A percentile compares a stretch with the other conserved stretches of the same genome.
phyloP scores from a whole-genome alignment of 2,888 invertebrate species.

The Pharmacophagus antenor region DNA sequence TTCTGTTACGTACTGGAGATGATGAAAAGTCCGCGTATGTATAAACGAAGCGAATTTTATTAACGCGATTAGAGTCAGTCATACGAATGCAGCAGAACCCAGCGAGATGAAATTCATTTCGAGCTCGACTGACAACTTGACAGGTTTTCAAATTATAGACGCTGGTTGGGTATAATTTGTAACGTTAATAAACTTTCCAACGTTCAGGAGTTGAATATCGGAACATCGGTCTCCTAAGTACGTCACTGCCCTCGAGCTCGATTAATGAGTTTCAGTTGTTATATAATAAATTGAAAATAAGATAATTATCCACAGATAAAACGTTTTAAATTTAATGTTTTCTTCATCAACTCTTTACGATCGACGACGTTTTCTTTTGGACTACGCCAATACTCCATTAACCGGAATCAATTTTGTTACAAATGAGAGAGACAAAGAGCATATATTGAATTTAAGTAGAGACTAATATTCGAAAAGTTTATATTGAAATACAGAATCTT shows the following conservation, averaged over 20 bases:
- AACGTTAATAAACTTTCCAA: slow-evolving; percentile 17
- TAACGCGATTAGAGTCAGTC: slow-evolving; percentile 26
- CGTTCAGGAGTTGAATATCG: slow-evolving; percentile 1
- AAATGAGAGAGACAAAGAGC: no score
- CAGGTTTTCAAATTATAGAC: slow-evolving; percentile 25
- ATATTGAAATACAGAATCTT: no score
- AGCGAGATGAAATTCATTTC: slow-evolving; percentile 14
- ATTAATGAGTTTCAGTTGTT: slow-evolving; percentile 1
- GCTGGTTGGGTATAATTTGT: slow-evolving; percentile 18
- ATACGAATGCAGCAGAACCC: slow-evolving; percentile 24
- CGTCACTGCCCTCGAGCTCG: background rate
- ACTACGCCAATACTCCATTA: no score
- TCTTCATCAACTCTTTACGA: background rate
- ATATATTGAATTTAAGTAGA: no score
- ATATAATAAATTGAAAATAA: background rate
- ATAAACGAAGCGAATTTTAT: slow-evolving; percentile 20
- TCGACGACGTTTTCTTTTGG: no score
- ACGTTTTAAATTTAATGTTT: no score
- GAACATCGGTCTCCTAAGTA: background rate
- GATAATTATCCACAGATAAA: no score
- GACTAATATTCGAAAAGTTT: no score
- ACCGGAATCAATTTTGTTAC: no score
- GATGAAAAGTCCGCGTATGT: slow-evolving; percentile 13
- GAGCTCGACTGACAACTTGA: slow-evolving; percentile 22
- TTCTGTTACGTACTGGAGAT: slow-evolving; percentile 4